These are phyloP conservation scores for Rhodeus uyekii DNA, from an alignment of 2,797 vertebrate species.

Conservation along the genomic window DNA sequence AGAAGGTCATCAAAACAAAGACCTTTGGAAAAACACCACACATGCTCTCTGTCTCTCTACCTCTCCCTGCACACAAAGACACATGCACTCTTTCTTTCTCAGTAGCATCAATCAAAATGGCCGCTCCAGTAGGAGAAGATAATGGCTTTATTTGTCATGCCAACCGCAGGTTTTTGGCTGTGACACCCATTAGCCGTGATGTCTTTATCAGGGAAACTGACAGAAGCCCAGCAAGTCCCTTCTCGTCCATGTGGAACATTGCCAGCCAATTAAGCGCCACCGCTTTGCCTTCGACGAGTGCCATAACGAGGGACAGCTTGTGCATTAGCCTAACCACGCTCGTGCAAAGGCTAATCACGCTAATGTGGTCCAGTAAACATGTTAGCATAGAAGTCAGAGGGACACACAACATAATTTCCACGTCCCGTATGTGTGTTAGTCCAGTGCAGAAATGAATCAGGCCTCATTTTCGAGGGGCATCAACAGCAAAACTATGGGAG, in stretches of 20 bases:
- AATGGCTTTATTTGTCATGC: constrained; percentile 81
- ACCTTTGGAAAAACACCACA: constrained; percentile 50
- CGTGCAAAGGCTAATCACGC: constrained; percentile 44
- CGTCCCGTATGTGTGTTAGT: constrained; percentile 13
- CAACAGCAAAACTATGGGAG: constrained; percentile 15
- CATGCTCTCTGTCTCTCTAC: constrained; percentile 45
- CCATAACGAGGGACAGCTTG: constrained; percentile 57
- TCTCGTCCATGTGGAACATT: constrained; percentile 67
- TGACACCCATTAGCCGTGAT: constrained; percentile 73
- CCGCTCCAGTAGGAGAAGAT: constrained; percentile 76
- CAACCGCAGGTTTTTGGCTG: constrained; percentile 69
- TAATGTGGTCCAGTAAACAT: constrained; percentile 53
- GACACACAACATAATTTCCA: constrained; percentile 30
- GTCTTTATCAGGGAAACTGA: constrained; percentile 78
- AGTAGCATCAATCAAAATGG: constrained; percentile 77
- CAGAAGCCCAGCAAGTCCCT: constrained; percentile 71
- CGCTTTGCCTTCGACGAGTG: constrained; percentile 63
- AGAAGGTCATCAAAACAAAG: constrained; percentile 67
- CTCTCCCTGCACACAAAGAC: constrained; percentile 24
- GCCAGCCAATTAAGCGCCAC: constrained; percentile 73
- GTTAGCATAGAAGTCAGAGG: constrained; percentile 39
- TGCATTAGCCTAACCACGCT: constrained; percentile 50
- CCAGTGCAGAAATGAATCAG: background rate
- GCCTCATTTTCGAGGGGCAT: background rate
- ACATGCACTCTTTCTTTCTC: constrained; percentile 55